Percentiles rank a stretch among this genome's conserved stretches.
Evolutionary conservation across 2,888 invertebrate genomes (phyloP).

Genomic region (Dicyrtoma fusca): DNA sequence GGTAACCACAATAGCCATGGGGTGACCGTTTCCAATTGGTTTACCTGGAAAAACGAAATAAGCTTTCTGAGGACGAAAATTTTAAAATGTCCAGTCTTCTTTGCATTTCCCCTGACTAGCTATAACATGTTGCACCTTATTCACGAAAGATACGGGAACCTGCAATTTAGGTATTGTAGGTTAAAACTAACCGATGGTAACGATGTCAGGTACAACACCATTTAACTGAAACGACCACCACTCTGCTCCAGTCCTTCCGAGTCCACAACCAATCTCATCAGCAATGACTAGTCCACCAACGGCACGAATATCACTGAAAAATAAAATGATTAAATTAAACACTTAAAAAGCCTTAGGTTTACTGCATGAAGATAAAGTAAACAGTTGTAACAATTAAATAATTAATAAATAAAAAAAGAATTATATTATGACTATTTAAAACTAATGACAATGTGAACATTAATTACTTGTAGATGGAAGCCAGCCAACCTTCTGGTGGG

Average conservation of each 20-base stretch:
- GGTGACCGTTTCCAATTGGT: conserved; percentile 67
- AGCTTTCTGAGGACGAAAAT: no score
- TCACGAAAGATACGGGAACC: neutral
- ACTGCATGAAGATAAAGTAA: no score
- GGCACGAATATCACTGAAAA: conserved; percentile 61
- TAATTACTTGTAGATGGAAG: conserved; percentile 56
- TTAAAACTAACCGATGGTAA: conserved; percentile 59
- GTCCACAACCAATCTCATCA: conserved; percentile 67
- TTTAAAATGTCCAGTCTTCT: no score
- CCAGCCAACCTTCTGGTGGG: conserved; percentile 58
- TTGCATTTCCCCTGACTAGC: no score
- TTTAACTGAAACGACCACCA: conserved; percentile 66
- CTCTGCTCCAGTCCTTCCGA: conserved; percentile 64
- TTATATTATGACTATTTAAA: no score
- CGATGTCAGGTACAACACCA: conserved; percentile 64
- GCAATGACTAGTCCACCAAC: conserved; percentile 65
- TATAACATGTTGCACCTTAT: no score
- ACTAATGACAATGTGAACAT: no score
- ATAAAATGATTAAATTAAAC: no score
- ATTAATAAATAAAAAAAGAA: no score
- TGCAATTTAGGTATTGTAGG: no score
- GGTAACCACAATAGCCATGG: conserved; percentile 65
- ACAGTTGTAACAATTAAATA: no score
- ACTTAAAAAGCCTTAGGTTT: no score
- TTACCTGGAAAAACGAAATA: conserved; percentile 55